Evolutionary conservation across 2,888 invertebrate species (phyloP), one percentile per base, ranked within the genome.

Genomic region (Troides oblongomaculatus): DNA sequence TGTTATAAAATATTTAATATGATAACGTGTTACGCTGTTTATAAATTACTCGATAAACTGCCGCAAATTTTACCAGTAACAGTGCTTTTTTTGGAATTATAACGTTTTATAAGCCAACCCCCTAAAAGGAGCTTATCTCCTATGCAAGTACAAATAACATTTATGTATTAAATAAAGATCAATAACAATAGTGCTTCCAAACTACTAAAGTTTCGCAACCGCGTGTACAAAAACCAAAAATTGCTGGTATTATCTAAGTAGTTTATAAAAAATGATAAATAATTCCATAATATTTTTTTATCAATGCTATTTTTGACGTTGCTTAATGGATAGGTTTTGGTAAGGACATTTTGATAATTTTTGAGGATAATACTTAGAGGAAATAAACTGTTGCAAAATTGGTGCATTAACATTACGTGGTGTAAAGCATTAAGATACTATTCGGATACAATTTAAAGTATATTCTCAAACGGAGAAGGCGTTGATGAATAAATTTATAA

Each of bases 211-310:
- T 23, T 58, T 23, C 10, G 25, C 23, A 14, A n/a, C 12, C 18
- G 23, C 21, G n/a, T 25, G 12, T 25, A 10, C 10, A 58, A 8
- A 21, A 10, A 58, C n/a, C 57, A 25, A 58, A 58, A 58, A 58
- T 12, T 58, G 53, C 57, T 58, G 57, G 23, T 58, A n/a, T 58
- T 58, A 58, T 58, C 57, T 58, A 58, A 10, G 12, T 53, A 23
- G n/a, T 57, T 57, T 57, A 57, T 8, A 57, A 57, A 6, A 57
- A 57, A 10, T 21, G 18, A 57, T 14, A 21, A 21, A 58, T 21
- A n/a, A 58, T 23, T 58, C 10, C 57, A 58, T 58, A 7, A 58
- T 58, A 58, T 58, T 58, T 58, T 58, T 58, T 58, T 56, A 21
- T 7, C 56, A 56, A 21, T 56, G 56, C 56, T 56, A 56, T 56